phyloP scores from a whole-genome alignment of 1,140 invertebrate species.

The Platyura marginata region DNA sequence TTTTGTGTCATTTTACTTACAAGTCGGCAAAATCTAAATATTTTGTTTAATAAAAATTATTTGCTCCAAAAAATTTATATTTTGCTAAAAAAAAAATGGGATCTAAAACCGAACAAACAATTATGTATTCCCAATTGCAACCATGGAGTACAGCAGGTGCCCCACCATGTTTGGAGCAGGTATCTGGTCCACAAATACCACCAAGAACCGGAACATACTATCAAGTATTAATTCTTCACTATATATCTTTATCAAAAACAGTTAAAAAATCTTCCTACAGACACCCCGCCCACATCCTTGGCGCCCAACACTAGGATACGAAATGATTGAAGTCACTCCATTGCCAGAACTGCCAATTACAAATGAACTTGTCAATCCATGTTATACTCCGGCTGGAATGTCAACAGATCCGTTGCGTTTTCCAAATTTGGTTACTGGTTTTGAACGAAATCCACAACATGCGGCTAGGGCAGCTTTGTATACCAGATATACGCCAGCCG shows the following conservation, averaged over 20 bases:
- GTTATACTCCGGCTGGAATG: conserved; percentile 40
- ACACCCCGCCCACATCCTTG: conserved; percentile 48
- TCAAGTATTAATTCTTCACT: conserved; percentile 7
- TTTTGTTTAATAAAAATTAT: too few relatives aligned
- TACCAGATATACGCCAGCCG: conserved; percentile 72
- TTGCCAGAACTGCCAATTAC: conserved; percentile 50
- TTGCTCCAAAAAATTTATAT: neutral
- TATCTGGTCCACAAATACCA: conserved; percentile 28
- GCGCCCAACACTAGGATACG: conserved; percentile 55
- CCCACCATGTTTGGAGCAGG: conserved; percentile 36
- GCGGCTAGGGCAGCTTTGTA: conserved; percentile 57
- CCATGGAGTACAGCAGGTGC: conserved; percentile 38
- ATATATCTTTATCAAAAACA: too few relatives aligned
- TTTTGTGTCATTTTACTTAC: too few relatives aligned
- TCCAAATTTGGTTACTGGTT: conserved; percentile 59
- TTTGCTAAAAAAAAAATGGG: too few relatives aligned
- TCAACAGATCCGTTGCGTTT: conserved; percentile 30
- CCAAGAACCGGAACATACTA: conserved; percentile 28
- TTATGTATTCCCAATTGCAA: conserved; percentile 42
- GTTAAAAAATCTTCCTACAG: conserved; percentile 20
- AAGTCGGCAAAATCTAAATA: too few relatives aligned
- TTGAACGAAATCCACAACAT: conserved; percentile 56
- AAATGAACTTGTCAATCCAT: conserved; percentile 47
- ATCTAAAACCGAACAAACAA: conserved; percentile 20
- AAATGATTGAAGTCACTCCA: conserved; percentile 48